phyloP scores from a whole-genome alignment of 2,113 vertebrate genomes.

The Myotis lucifugus region DNA sequence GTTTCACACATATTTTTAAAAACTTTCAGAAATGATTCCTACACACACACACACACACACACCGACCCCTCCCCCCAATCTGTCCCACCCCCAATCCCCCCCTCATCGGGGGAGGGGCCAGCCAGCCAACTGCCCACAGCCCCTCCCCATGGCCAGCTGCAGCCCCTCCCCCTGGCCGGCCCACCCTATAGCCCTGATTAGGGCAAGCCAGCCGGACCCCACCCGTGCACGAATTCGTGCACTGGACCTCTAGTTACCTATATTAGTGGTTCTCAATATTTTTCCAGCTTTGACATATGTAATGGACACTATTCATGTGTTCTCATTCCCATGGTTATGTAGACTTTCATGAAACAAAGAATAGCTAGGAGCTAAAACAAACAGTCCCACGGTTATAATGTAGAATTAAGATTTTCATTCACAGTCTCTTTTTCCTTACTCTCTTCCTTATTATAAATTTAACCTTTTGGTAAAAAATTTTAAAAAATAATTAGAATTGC shows the following conservation, averaged over 20 bases:
- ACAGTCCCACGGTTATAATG: not conserved
- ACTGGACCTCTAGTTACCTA: not conserved
- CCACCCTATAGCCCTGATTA: no score
- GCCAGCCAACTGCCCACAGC: no score
- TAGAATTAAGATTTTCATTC: slow-evolving; percentile 27
- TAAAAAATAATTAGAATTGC: slow-evolving; percentile 57
- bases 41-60: no score
- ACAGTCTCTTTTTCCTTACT: slow-evolving; percentile 43
- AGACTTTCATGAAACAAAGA: slow-evolving; percentile 37
- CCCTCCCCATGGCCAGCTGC: no score
- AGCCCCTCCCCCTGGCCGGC: no score
- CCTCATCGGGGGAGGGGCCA: no score
- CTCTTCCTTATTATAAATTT: slow-evolving; percentile 41
- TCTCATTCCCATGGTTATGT: not conserved
- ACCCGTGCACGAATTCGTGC: no score
- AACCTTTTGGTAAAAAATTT: slow-evolving; percentile 19
- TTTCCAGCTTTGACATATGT: not conserved
- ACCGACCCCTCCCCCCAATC: no score
- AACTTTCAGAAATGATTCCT: no score
- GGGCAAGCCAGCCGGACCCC: no score
- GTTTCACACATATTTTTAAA: no score
- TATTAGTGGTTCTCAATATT: not conserved
- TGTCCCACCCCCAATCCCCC: no score
- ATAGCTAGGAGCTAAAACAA: not conserved
- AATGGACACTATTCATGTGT: not conserved